phyloP scores from a whole-genome alignment of 2,797 vertebrate species.

The Chloroceryle amazona region DNA sequence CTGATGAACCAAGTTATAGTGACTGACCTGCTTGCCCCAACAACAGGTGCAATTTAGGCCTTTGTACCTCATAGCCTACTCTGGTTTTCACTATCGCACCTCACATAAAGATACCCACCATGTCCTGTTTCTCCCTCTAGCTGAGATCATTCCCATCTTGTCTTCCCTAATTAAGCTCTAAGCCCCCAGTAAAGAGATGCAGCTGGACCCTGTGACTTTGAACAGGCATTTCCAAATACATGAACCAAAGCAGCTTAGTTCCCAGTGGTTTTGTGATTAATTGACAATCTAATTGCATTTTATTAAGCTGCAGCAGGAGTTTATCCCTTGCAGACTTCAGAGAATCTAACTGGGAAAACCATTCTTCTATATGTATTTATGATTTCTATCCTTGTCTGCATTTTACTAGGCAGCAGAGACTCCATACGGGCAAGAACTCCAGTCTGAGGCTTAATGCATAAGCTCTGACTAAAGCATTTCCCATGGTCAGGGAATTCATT shows the following conservation, averaged over 20 bases:
- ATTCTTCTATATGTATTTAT: neutral
- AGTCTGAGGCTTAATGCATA: neutral
- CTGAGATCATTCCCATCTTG: neutral
- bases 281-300: neutral
- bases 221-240: neutral
- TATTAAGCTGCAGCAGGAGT: neutral
- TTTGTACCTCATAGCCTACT: neutral
- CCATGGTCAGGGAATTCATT: conserved; percentile 24
- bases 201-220: neutral
- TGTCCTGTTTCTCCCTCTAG: neutral
- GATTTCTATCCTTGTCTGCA: neutral
- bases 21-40: neutral
- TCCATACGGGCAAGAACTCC: neutral
- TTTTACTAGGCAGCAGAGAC: conserved; percentile 2
- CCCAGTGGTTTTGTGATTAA: neutral
- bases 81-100: neutral
- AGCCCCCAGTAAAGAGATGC: neutral
- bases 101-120: neutral
- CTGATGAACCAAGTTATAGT: neutral
- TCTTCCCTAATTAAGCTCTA: neutral
- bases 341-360: neutral
- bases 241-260: neutral
- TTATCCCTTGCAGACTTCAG: neutral
- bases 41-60: rapidly evolving
- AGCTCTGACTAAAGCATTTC: conserved; percentile 46